phyloP scores from a whole-genome alignment of 2,888 invertebrate genomes.

The Tetranychus piercei region DNA sequence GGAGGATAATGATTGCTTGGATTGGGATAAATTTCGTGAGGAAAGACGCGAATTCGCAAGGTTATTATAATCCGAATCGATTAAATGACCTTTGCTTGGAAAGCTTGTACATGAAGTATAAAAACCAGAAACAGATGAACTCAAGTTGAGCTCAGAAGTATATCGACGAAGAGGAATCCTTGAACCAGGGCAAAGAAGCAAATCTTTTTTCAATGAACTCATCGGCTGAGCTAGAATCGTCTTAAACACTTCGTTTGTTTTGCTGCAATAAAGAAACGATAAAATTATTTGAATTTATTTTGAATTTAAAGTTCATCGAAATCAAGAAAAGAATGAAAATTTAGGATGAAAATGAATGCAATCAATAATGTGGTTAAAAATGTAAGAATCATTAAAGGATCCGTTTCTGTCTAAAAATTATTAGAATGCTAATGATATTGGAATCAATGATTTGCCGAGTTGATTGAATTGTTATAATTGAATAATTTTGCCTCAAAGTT shows the following conservation, averaged over 20 bases:
- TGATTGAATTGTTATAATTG: too few relatives aligned
- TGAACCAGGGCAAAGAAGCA: not conserved
- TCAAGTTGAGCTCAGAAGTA: not conserved
- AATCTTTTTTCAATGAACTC: slow-evolving; percentile 3
- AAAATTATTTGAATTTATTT: too few relatives aligned
- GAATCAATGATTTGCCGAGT: too few relatives aligned
- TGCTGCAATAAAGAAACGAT: not conserved
- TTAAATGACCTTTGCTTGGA: not conserved
- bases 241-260: not conserved
- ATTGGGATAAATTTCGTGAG: not conserved
- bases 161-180: slow-evolving; percentile 11
- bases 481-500: too few relatives aligned
- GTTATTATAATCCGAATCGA: not conserved
- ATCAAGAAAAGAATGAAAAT: too few relatives aligned
- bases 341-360: too few relatives aligned
- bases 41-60: not conserved
- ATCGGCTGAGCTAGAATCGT: not conserved
- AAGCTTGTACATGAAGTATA: too few relatives aligned
- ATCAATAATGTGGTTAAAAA: too few relatives aligned
- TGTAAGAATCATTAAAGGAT: too few relatives aligned
- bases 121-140: not conserved
- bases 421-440: too few relatives aligned
- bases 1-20: not conserved
- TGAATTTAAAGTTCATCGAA: too few relatives aligned
- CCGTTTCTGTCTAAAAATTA: too few relatives aligned